Evolutionary conservation across 1,140 invertebrate species (phyloP), one percentile per base, ranked within the genome.

Genomic region (Drosophila nikananu): DNA sequence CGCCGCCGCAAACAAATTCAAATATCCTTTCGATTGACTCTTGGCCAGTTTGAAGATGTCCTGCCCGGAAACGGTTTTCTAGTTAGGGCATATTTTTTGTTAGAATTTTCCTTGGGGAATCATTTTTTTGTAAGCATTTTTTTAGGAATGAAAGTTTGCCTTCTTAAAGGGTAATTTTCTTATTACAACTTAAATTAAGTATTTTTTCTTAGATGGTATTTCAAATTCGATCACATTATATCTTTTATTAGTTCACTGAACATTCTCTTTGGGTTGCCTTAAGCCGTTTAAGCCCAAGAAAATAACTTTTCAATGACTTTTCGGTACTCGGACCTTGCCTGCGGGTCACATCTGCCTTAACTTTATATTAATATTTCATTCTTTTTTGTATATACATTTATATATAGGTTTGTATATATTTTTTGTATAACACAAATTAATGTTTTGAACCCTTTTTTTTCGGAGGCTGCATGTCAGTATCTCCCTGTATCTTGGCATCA

Each of bases 291-390:
- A 42, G 54, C 55, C 21, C 15, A 60, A 48, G 58, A 66, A 67
- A 68, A 77, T 61, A 77, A 77, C 55, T 77, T 77, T 77, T 77
- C 63, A 77, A 68, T 77, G 75, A 77, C 49, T 67, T 77, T 75
- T 57, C 10, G 41, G 42, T 23, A 1, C 13, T 60, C 19, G 74
- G 75, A 77, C 64, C 74, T 70, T 35, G 75, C 75, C 75, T 77
- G 74, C 30, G 74, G 75, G 64, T 77, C 75, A 77, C 75, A 77
- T 77, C 74, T 77, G 75, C 74, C 74, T 68, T 25, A 25, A 54
- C 41, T 77, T 66, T 59, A 44, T 27, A 77, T 66, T 59, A 77
- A 66, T 77, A 66, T 77, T 76, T 66, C 25, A 58, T 65, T 65
- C 63, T 37, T 39, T 35, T 25, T 37, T 32, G 8, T 7, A 49